Base-by-base conservation (phyloP, 1,140 invertebrate genomes). In the Papilio xuthus region DNA sequence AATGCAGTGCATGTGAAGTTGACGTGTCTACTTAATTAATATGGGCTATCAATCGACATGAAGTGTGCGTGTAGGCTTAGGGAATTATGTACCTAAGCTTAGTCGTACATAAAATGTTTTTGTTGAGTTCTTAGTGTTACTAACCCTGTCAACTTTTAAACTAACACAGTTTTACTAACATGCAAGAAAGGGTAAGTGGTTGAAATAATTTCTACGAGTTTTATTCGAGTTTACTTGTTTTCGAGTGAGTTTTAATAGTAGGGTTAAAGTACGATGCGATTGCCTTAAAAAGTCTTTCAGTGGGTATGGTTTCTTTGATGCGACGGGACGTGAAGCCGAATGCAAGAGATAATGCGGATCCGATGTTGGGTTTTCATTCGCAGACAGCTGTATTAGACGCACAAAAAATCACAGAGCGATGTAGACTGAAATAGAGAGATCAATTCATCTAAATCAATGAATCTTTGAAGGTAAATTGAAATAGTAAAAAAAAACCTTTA, bases 321-420 rank as follows among this genome's bases (percentile, higher is more conserved):
- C 56, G 56, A 60, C 56, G 23, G 56, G 56, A 60, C 20, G 20
- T 20, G 56, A 20, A 60, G 23, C 18, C 20, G 56, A 60, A 67
- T 67, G 60, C 60, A 67, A 67, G 60, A 67, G 23, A 67, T 67
- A 67, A 67, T 28, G 26, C 60, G 26, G 12, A 32, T 7, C 26
- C 23, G 60, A 67, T 67, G 23, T 67, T 13, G 15, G 26, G 60
- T 67, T 67, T 67, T 67, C 60, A 67, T 67, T 67, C 60, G 60
- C 10, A 67, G 26, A 67, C 60, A 67, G 60, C 26, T 67, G 60
- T 26, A 67, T 67, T 67, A 32, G 60, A 67, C 18, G 23, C 26
- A 67, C 60, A 67, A 67, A 28, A 67, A 32, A 67, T 32, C 60
- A 28, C 26, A 67, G 20, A 60, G 26, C 60, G 13, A 67, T 67